These are phyloP conservation scores for Oreochromis spilurus DNA, from an alignment of 2,113 vertebrate genomes.

Conservation along the genomic window DNA sequence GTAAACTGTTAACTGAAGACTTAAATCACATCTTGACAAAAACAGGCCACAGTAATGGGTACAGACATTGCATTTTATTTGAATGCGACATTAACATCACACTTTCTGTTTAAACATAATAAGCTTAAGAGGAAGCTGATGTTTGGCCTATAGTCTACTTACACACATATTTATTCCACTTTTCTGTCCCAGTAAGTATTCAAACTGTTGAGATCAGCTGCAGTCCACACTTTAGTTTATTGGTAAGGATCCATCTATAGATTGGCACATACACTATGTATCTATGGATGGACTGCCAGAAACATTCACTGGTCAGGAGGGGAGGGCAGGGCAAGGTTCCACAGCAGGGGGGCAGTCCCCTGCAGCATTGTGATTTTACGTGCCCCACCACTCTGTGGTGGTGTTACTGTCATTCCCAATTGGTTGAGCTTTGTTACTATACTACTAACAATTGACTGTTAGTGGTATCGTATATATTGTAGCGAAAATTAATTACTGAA, in stretches of 20 bases:
- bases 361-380: rapidly evolving
- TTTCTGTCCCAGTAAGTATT: not conserved
- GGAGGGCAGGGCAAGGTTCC: not conserved
- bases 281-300: not conserved
- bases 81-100: not conserved
- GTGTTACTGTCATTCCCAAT: not conserved
- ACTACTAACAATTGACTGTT: not conserved
- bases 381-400: not conserved
- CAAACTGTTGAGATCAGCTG: not conserved
- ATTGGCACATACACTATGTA: not conserved
- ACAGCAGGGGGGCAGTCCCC: not conserved
- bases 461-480: not conserved
- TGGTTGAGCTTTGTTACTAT: not conserved
- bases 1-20: not conserved
- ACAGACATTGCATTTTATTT: not conserved
- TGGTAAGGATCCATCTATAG: not conserved
- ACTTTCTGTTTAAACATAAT: not conserved
- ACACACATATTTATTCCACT: not conserved
- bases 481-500: not conserved
- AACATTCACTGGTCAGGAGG: not conserved
- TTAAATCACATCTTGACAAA: not conserved
- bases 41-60: not conserved
- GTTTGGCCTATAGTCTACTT: not conserved
- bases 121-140: not conserved
- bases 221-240: not conserved